These are phyloP conservation scores for Drosophila asahinai DNA, from an alignment of 1,140 invertebrate genomes.

Conservation along the genomic window DNA sequence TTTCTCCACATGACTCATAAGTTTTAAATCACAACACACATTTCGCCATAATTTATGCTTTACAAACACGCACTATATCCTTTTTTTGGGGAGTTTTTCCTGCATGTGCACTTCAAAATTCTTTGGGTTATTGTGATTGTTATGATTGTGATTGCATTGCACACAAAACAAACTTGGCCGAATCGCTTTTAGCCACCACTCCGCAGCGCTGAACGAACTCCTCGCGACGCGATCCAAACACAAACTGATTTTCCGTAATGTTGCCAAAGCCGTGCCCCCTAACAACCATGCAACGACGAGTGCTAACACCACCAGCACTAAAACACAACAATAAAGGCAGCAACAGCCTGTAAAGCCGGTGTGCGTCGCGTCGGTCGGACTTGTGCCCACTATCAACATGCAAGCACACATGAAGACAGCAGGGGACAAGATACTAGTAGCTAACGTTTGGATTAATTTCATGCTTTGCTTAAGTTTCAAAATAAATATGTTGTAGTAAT, in stretches of 20 bases:
- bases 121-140: background rate
- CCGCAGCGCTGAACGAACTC: slow-evolving; percentile 34
- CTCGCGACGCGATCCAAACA: slow-evolving; percentile 75
- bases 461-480: no score
- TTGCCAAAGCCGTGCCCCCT: slow-evolving; percentile 77
- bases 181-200: slow-evolving; percentile 17
- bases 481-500: no score
- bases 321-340: slow-evolving; percentile 52
- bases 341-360: slow-evolving; percentile 80
- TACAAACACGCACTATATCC: slow-evolving; percentile 16
- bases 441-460: no score
- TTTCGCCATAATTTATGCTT: slow-evolving; percentile 1
- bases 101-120: slow-evolving; percentile 1
- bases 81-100: slow-evolving; percentile 6
- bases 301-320: slow-evolving; percentile 44
- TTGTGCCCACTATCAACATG: slow-evolving; percentile 58
- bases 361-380: slow-evolving; percentile 72
- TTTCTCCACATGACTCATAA: slow-evolving; percentile 8
- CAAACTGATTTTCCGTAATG: slow-evolving; percentile 82
- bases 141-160: slow-evolving; percentile 21
- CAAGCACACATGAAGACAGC: slow-evolving; percentile 29
- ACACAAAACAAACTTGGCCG: slow-evolving; percentile 30
- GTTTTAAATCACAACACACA: background rate
- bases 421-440: background rate
- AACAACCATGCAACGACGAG: slow-evolving; percentile 61